A percentile compares a stretch with the other conserved stretches of the same genome.
Evolutionary conservation across 2,888 invertebrate species (phyloP).

Genomic region (Drosophila parthenogenetica): DNA sequence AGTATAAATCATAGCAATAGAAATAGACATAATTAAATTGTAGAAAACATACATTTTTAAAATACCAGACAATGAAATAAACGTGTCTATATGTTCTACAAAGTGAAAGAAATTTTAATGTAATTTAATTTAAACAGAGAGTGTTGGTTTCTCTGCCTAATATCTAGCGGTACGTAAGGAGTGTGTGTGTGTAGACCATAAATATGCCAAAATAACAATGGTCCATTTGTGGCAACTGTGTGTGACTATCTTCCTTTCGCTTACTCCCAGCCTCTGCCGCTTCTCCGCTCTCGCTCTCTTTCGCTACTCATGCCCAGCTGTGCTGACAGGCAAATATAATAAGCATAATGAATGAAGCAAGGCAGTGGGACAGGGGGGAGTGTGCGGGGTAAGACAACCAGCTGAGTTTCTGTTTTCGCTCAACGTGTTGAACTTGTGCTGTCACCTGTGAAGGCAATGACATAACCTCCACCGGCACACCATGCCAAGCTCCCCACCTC

Average conservation of each 20-base stretch:
- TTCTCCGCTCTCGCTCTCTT: neutral
- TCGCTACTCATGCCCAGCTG: constrained; percentile 13
- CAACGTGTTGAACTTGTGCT: constrained; percentile 78
- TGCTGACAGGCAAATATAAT: constrained; percentile 71
- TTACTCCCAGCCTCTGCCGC: neutral
- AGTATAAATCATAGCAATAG: constrained; percentile 6
- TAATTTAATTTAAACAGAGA: constrained; percentile 68
- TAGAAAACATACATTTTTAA: constrained; percentile 35
- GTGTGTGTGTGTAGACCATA: constrained; percentile 39
- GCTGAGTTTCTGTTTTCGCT: constrained; percentile 74
- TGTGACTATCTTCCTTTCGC: neutral
- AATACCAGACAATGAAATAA: constrained; percentile 41
- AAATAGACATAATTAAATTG: constrained; percentile 32
- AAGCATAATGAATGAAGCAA: constrained; percentile 74
- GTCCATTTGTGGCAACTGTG: constrained; percentile 29
- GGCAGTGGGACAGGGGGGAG: neutral
- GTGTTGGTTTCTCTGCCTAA: constrained; percentile 29
- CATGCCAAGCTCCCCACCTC: neutral
- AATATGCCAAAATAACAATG: constrained; percentile 75
- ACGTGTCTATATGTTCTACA: constrained; percentile 15
- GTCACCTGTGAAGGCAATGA: constrained; percentile 76
- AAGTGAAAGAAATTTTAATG: constrained; percentile 50
- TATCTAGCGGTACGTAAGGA: neutral
- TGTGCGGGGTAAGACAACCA: constrained; percentile 31
- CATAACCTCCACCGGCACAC: neutral